Evolutionary conservation across 2,888 invertebrate genomes (phyloP), one percentile per base, ranked within the genome.

Genomic region (Cecidostiba fungosa): DNA sequence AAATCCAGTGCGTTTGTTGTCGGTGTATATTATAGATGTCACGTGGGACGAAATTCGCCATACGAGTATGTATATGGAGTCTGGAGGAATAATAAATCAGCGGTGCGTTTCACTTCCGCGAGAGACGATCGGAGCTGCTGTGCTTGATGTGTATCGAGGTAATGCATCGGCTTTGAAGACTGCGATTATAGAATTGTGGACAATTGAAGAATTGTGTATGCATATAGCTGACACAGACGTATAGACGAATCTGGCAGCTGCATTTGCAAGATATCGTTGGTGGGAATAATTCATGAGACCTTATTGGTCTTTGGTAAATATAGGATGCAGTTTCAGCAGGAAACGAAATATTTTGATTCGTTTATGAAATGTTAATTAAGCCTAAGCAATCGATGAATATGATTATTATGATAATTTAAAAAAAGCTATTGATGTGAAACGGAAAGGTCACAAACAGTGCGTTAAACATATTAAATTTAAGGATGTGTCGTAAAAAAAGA

Each of bases 31-130:
- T 14, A 12, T 14, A 10, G 70, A 14, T 6, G 19, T 59, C 82
- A 77, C 70, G 82, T 82, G 82, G 77, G 77, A 77, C 69, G 77
- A 66, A 43, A 77, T 77, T 77, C 77, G 59, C 62, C n/a, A 36
- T 39, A 12, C 54, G 36, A 73, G 26, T 47, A 10, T 73, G 14
- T 36, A 6, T n/a, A 12, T 23, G 59, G n/a, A n/a, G 14, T 32
- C 26, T 59, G 69, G 78, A 12, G n/a, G 50, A 59, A 47, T 39
- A 32, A 76, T 82, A 69, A 82, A 82, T 82, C 76, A 82, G 50
- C 50, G 6, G 29, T 26, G 50, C n/a, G 50, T 77, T 82, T 77
- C 26, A 69, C 76, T 82, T 80, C 80, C 54, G 80, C 4, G 70
- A 32, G 8, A 32, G 36, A n/a, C 70, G 32, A 72, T n/a, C n/a